Evolutionary conservation across 2,797 vertebrate species (phyloP).

Genomic region (Morelia viridis): DNA sequence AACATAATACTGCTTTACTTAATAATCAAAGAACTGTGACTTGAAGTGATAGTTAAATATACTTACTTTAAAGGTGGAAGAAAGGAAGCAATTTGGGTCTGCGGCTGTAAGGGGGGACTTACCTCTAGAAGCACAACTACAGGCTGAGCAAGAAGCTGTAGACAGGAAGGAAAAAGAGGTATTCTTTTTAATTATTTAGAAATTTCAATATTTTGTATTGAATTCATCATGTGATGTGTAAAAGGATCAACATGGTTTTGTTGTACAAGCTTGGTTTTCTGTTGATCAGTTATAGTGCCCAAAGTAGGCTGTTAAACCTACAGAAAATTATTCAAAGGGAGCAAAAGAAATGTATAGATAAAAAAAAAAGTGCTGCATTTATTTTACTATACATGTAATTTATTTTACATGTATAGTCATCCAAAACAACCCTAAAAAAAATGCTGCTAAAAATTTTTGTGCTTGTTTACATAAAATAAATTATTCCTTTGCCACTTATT

Average conservation of each 20-base stretch:
- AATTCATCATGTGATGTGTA: background rate
- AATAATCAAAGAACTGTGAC: background rate
- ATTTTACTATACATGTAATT: background rate
- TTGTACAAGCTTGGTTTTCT: background rate
- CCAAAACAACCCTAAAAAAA: background rate
- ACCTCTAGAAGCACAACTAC: conserved; percentile 88
- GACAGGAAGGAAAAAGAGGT: conserved; percentile 97
- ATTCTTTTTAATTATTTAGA: background rate
- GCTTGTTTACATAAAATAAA: background rate
- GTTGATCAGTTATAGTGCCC: background rate
- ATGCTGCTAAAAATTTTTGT: background rate
- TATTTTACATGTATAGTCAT: background rate
- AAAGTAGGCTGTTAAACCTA: background rate
- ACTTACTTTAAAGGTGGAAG: conserved; percentile 78
- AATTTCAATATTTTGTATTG: conserved; percentile 21
- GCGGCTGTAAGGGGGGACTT: conserved; percentile 76
- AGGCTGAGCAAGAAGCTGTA: conserved; percentile 93
- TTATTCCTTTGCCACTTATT: conserved; percentile 44
- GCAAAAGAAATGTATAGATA: background rate
- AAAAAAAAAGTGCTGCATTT: background rate
- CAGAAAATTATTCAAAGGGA: background rate
- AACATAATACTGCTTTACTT: background rate
- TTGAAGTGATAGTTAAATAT: conserved; percentile 23
- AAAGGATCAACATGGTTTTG: background rate
- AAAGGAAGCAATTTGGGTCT: conserved; percentile 81